phyloP scores from a whole-genome alignment of 1,140 invertebrate species.

The Pygmarrhopalites habei region DNA sequence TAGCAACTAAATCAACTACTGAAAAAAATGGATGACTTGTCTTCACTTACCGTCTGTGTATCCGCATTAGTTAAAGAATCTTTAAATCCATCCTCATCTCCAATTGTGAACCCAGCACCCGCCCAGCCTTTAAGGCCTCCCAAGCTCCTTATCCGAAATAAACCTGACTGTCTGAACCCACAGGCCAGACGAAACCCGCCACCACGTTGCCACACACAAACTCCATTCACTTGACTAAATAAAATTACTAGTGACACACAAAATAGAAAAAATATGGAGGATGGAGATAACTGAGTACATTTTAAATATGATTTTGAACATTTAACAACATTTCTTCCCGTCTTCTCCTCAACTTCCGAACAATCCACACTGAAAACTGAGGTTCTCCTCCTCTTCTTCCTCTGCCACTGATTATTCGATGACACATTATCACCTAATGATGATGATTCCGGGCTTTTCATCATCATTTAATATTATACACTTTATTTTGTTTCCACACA shows the following conservation, averaged over 20 bases:
- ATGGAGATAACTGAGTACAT: neutral
- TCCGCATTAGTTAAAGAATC: slow-evolving; percentile 39
- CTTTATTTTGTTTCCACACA: no score
- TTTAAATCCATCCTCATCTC: slow-evolving; percentile 38
- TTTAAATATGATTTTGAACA: neutral
- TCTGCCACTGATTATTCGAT: no score
- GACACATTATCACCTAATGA: no score
- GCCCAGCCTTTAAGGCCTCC: slow-evolving; percentile 63
- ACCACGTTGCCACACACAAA: neutral
- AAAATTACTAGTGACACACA: neutral
- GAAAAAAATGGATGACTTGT: no score
- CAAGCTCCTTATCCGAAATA: slow-evolving; percentile 78
- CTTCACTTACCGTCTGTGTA: neutral
- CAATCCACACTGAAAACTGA: neutral
- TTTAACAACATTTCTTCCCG: neutral
- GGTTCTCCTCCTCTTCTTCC: no score
- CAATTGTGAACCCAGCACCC: slow-evolving; percentile 37
- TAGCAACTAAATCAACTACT: no score
- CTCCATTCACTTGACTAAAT: neutral
- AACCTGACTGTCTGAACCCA: slow-evolving; percentile 79
- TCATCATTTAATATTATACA: no score
- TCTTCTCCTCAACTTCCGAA: neutral
- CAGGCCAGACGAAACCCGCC: slow-evolving; percentile 53
- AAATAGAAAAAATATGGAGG: neutral
- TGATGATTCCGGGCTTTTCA: no score